Percentiles rank a stretch among this genome's conserved stretches.
Conservation (phyloP, 1,140 invertebrate genomes). For the Magallana angulata region DNA sequence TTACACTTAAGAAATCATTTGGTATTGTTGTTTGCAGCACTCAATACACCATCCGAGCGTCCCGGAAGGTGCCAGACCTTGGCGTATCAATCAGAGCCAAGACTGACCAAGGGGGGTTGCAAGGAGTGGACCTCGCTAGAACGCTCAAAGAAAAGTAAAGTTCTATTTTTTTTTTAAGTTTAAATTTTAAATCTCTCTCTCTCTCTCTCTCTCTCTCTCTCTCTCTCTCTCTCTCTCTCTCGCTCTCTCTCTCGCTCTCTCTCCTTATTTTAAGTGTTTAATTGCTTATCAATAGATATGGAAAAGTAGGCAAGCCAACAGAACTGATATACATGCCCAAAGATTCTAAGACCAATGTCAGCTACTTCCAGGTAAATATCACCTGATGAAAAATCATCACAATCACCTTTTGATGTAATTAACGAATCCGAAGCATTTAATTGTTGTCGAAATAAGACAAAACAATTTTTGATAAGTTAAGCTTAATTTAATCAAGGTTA, state of each 20-base stretch:
- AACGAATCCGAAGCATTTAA: background rate
- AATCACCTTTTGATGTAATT: background rate
- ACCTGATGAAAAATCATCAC: background rate
- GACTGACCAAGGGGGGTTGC: background rate
- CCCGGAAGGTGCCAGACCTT: background rate
- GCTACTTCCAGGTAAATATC: constrained; percentile 52
- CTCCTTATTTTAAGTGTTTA: too few relatives aligned
- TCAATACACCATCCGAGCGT: constrained; percentile 37
- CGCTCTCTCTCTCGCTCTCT: too few relatives aligned
- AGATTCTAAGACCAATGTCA: constrained; percentile 51
- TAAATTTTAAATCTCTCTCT: background rate
- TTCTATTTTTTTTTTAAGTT: too few relatives aligned
- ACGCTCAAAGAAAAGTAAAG: constrained; percentile 46
- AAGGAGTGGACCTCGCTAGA: constrained; percentile 39
- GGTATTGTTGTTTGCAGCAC: background rate
- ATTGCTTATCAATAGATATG: constrained; percentile 16
- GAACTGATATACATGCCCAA: constrained; percentile 38
- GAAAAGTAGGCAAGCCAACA: constrained; percentile 4
- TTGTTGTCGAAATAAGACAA: too few relatives aligned
- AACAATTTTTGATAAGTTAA: too few relatives aligned
- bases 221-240: too few relatives aligned
- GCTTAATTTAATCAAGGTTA: too few relatives aligned
- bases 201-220: too few relatives aligned
- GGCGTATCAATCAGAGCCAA: background rate
- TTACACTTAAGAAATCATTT: too few relatives aligned